Base-by-base conservation (phyloP, 2,797 vertebrate genomes). In the Columba guinea region DNA sequence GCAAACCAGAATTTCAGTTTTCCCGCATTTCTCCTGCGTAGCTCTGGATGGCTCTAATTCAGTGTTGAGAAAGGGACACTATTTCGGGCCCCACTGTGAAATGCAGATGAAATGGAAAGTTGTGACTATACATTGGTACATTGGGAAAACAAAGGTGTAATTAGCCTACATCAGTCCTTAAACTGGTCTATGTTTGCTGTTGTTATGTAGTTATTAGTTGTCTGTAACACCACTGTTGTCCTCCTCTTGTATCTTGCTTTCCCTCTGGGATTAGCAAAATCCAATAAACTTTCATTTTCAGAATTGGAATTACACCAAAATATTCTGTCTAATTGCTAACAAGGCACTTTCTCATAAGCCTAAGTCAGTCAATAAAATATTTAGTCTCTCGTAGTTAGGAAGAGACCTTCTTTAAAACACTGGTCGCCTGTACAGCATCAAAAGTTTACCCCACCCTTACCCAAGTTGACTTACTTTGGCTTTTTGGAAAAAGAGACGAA, bases 401-500 rank as follows among this genome's bases (percentile, higher is more conserved):
- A 71, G 10, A 91, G 90, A 20, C 3, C 20, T 37, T n/a, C 46
- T 63, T 34, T 67, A 81, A 21, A 68, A 64, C 30, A 64, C 24
- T 39, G 11, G 13, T 67, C 19, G 46, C 27, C 64, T 39, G 16
- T 37, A 77, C 28, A 10, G 8, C 17, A 56, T 67, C 26, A 24
- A 14, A 24, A 35, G 12, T 62, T 73, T 89, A 44, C 84, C 26
- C 55, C 15, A 56, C 26, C 19, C 16, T 64, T 70, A 74, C 24
- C n/a, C 13, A 60, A 56, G n/a, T 2, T 28, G 83, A 97, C 98
- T 98, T 98, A 99, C 99, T 99, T 99, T 99, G 97, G 99, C 99
- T 98, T 99, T 99, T 95, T 99, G 98, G 97, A 99, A 99, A 98
- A 99, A 99, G 68, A 99, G 98, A 92, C 99, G 98, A 97, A 99